Conservation (phyloP, 2,797 vertebrate genomes). For the Parotocinclus haroldoi region DNA sequence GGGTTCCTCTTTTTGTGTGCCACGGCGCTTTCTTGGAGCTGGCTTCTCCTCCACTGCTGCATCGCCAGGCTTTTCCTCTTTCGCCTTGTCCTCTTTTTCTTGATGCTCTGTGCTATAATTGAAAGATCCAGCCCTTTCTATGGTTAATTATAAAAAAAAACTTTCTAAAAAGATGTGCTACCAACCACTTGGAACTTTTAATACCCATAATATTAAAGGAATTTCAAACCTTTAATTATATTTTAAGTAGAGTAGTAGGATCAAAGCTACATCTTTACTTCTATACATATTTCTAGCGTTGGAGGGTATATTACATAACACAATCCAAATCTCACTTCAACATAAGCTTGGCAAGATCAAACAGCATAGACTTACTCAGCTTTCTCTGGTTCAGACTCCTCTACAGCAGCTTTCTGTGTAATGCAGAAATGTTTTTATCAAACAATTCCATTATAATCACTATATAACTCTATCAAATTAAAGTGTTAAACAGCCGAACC, state of each 20-base stretch:
- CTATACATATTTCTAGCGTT: too few relatives aligned
- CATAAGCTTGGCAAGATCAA: too few relatives aligned
- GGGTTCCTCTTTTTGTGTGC: constrained; percentile 75
- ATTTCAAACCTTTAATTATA: too few relatives aligned
- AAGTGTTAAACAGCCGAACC: constrained; percentile 28
- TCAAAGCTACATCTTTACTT: too few relatives aligned
- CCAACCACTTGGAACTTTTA: too few relatives aligned
- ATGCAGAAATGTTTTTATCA: background rate
- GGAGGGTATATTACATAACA: too few relatives aligned
- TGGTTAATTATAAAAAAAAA: background rate
- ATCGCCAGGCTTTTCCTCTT: constrained; percentile 77
- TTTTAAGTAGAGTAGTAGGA: too few relatives aligned
- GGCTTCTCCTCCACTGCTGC: constrained; percentile 70
- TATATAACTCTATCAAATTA: too few relatives aligned
- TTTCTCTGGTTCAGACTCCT: constrained; percentile 81
- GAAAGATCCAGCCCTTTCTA: background rate
- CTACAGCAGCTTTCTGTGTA: constrained; percentile 73
- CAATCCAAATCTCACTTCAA: too few relatives aligned
- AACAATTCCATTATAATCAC: too few relatives aligned
- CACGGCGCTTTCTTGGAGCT: constrained; percentile 70
- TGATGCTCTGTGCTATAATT: constrained; percentile 82
- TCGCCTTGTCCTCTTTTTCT: constrained; percentile 88
- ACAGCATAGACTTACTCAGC: constrained; percentile 81
- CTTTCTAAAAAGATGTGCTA: too few relatives aligned
- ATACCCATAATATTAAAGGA: too few relatives aligned